Conservation (phyloP, 2,888 invertebrate genomes). For the Antitype chi region DNA sequence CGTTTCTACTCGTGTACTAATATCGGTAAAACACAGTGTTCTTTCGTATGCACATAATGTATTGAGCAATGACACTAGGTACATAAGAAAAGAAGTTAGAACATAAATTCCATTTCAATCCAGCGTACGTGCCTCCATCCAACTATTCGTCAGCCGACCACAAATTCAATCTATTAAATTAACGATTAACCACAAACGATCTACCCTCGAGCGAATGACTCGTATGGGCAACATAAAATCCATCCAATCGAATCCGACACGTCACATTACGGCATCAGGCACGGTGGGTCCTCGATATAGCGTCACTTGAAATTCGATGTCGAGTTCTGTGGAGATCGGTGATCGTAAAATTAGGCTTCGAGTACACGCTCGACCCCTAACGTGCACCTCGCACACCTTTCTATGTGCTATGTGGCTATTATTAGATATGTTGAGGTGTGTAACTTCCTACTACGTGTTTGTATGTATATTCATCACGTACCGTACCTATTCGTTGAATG, state of each 20-base stretch:
- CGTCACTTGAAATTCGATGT: constrained; percentile 88
- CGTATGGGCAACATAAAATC: constrained; percentile 85
- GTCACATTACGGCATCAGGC: constrained; percentile 82
- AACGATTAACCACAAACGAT: constrained; percentile 82
- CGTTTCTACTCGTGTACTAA: constrained; percentile 27
- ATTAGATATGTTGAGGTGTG: constrained; percentile 6
- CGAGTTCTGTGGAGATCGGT: constrained; percentile 81
- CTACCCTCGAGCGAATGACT: constrained; percentile 76
- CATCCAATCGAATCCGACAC: constrained; percentile 86
- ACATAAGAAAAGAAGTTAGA: constrained; percentile 30
- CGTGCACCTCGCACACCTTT: constrained; percentile 51
- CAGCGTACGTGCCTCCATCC: constrained; percentile 46
- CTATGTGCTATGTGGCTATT: constrained; percentile 33
- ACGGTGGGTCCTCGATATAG: constrained; percentile 80
- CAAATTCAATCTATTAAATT: constrained; percentile 84
- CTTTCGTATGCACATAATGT: constrained; percentile 8
- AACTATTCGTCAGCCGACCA: constrained; percentile 72
- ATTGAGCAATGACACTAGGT: constrained; percentile 7
- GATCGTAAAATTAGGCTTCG: constrained; percentile 86
- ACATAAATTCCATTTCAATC: constrained; percentile 41
- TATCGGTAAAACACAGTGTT: constrained; percentile 40
- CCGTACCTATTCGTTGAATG: constrained; percentile 9
- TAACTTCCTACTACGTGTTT: neutral
- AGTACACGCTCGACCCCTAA: constrained; percentile 69
- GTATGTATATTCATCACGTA: constrained; percentile 13